Evolutionary conservation across 2,113 vertebrate genomes (phyloP).

Genomic region (Daphoenositta chrysoptera): DNA sequence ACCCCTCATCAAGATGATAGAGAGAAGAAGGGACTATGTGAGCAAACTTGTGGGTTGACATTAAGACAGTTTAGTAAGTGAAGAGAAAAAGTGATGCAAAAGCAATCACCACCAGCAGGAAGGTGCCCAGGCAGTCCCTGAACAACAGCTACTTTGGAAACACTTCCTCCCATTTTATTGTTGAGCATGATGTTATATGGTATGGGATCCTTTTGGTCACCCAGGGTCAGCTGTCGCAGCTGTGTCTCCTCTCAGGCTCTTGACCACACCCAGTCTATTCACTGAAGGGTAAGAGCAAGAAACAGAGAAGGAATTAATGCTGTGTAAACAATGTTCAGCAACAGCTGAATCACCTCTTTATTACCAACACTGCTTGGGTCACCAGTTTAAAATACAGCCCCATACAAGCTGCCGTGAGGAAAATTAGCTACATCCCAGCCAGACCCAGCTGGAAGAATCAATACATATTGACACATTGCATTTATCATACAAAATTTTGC

Average conservation of each 20-base stretch:
- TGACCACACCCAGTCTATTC: not conserved
- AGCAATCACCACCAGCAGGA: not conserved
- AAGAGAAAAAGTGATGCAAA: not conserved
- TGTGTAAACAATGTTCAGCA: not conserved
- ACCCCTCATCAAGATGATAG: not conserved
- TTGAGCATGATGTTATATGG: not conserved
- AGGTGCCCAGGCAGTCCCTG: accelerated
- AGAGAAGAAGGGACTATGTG: not conserved
- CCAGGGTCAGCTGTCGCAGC: not conserved
- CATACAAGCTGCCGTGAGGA: not conserved
- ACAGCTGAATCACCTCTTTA: not conserved
- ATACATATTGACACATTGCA: not conserved
- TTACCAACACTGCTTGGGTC: not conserved
- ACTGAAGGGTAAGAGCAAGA: not conserved
- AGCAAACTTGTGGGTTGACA: not conserved
- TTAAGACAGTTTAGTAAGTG: not conserved
- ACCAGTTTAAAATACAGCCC: not conserved
- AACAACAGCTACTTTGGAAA: not conserved
- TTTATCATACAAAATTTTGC: not conserved
- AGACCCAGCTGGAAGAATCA: not conserved
- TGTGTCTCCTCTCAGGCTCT: not conserved
- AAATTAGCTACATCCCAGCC: not conserved
- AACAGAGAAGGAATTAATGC: not conserved
- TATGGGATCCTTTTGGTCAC: not conserved
- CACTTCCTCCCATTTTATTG: not conserved